Percentiles rank a stretch among this genome's conserved stretches.
These are phyloP conservation scores for Dasyornis broadbenti DNA, from an alignment of 2,113 vertebrate genomes.

Conservation along the genomic window DNA sequence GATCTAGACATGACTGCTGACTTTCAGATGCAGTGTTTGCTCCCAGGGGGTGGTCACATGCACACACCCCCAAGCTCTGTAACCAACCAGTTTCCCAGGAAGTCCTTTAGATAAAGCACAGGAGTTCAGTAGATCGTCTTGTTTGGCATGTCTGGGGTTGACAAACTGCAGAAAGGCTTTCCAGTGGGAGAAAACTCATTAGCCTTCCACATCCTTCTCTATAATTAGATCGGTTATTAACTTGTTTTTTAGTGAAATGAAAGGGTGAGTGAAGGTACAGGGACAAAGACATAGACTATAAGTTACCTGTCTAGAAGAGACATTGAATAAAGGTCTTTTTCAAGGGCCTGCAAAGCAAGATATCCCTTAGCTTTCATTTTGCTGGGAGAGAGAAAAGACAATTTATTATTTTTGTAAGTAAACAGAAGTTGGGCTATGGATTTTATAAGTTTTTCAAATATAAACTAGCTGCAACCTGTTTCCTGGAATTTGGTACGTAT, in stretches of 20 bases:
- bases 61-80: not conserved
- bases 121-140: not conserved
- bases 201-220: not conserved
- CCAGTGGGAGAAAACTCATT: not conserved
- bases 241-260: not conserved
- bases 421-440: not conserved
- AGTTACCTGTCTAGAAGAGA: constrained; percentile 72
- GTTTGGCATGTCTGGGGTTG: not conserved
- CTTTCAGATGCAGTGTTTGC: not conserved
- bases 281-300: not conserved
- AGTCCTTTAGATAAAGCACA: not conserved
- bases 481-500: constrained; percentile 77
- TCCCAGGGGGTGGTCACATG: not conserved
- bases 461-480: constrained; percentile 65
- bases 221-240: not conserved
- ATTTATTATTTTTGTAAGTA: not conserved
- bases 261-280: not conserved
- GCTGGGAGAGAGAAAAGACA: constrained; percentile 39
- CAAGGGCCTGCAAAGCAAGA: constrained; percentile 70
- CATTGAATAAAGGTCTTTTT: constrained; percentile 76
- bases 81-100: not conserved
- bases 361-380: constrained; percentile 76
- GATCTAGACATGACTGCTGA: not conserved
- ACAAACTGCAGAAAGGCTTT: not conserved
- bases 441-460: not conserved